phyloP scores from a whole-genome alignment of 2,113 vertebrate species.

The Galeopterus variegatus region DNA sequence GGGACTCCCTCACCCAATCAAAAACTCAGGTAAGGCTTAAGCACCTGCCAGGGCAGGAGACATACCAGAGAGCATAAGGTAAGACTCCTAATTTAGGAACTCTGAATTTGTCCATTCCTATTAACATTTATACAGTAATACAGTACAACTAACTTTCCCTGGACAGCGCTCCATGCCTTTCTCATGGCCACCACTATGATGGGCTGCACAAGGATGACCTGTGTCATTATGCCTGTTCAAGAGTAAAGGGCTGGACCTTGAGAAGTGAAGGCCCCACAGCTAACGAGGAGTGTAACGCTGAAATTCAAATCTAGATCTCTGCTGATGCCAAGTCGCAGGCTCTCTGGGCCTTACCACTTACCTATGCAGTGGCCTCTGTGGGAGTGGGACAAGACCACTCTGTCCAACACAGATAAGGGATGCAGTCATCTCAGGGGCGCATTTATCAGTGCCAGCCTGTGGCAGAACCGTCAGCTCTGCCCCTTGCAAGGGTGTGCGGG shows the following conservation, averaged over 20 bases:
- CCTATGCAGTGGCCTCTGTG: neutral
- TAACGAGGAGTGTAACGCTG: neutral
- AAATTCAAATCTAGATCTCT: constrained; percentile 31
- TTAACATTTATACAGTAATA: neutral
- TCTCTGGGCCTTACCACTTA: neutral
- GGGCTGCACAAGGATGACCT: neutral
- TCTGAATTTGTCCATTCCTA: neutral
- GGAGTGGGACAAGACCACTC: constrained; percentile 6
- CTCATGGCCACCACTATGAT: rapidly evolving
- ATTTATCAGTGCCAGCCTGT: constrained; percentile 65
- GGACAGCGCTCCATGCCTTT: neutral
- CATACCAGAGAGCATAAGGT: neutral
- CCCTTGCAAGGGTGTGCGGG: neutral
- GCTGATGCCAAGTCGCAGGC: neutral
- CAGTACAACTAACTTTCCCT: neutral
- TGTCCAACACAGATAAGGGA: constrained; percentile 74
- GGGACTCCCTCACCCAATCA: neutral
- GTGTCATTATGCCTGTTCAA: neutral
- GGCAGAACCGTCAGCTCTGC: constrained; percentile 12
- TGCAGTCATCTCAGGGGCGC: neutral
- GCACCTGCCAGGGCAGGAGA: neutral
- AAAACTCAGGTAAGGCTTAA: neutral
- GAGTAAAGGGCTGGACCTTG: neutral
- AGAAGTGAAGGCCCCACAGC: neutral
- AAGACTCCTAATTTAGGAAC: neutral